Percentiles rank a stretch among this genome's conserved stretches.
These are phyloP conservation scores for Vulpes ferrilata DNA, from an alignment of 2,113 vertebrate genomes.

Conservation along the genomic window DNA sequence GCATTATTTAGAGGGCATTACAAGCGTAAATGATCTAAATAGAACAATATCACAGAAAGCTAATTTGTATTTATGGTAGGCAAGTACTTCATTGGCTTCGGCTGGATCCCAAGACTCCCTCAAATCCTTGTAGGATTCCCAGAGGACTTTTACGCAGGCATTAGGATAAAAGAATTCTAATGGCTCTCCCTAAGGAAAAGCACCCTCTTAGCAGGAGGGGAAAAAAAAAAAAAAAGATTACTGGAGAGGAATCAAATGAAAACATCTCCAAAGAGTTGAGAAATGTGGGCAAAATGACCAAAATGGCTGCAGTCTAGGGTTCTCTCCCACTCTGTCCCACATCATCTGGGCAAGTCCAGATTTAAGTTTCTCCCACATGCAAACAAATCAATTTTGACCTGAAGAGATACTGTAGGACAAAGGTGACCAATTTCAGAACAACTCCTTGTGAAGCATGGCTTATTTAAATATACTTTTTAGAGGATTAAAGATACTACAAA, in stretches of 20 bases:
- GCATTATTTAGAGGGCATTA: neutral
- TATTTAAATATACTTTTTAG: slow-evolving; percentile 38
- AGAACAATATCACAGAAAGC: slow-evolving; percentile 25
- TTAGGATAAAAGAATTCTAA: slow-evolving; percentile 51
- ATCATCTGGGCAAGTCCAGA: neutral
- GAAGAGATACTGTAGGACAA: neutral
- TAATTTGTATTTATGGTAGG: neutral
- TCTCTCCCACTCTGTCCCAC: neutral
- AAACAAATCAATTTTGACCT: slow-evolving; percentile 52
- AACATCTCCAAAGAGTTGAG: slow-evolving; percentile 48
- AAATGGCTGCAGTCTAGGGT: neutral
- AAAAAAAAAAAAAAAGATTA: neutral
- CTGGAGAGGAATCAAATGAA: slow-evolving; percentile 26
- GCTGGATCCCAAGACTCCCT: neutral
- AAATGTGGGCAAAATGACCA: slow-evolving; percentile 6
- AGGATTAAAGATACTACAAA: neutral
- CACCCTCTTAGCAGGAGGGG: neutral
- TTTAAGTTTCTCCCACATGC: slow-evolving; percentile 13
- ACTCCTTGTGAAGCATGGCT: neutral
- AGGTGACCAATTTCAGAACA: slow-evolving; percentile 39
- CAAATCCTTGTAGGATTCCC: slow-evolving; percentile 21
- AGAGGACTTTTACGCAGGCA: neutral
- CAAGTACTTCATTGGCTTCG: neutral
- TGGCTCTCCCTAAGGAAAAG: slow-evolving; percentile 4
- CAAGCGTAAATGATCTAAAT: neutral